phyloP scores from a whole-genome alignment of 2,797 vertebrate species.

The Anguilla obscura region DNA sequence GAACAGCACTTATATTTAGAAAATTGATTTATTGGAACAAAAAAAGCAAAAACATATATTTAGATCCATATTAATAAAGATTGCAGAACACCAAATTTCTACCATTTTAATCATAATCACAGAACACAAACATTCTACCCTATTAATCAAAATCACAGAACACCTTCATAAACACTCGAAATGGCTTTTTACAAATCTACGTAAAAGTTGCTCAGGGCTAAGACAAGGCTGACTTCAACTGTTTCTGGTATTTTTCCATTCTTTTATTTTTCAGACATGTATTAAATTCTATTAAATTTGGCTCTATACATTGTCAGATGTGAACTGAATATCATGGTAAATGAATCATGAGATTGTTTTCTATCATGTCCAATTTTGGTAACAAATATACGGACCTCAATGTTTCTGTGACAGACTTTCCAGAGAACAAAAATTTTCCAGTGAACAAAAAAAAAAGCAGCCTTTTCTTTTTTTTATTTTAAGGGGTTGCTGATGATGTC shows the following conservation, averaged over 20 bases:
- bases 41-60: background rate
- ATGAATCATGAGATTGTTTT: background rate
- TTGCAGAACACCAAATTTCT: too few species aligned
- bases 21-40: background rate
- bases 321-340: background rate
- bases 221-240: background rate
- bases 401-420: conserved; percentile 22
- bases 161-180: background rate
- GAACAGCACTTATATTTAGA: background rate
- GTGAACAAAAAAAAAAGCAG: conserved; percentile 33
- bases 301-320: background rate
- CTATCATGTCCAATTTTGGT: conserved; percentile 30
- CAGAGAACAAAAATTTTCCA: conserved; percentile 53
- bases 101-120: background rate
- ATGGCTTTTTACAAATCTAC: background rate
- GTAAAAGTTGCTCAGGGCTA: background rate
- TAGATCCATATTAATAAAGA: too few species aligned
- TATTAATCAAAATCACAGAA: background rate
- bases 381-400: conserved; percentile 20
- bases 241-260: background rate
- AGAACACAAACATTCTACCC: background rate
- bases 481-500: conserved; percentile 77
- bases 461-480: conserved; percentile 65
- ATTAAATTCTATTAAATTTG: background rate
- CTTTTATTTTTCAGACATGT: background rate